Evolutionary conservation across 2,888 invertebrate genomes (phyloP).

Genomic region (Poecilobothrus nobilitatus): DNA sequence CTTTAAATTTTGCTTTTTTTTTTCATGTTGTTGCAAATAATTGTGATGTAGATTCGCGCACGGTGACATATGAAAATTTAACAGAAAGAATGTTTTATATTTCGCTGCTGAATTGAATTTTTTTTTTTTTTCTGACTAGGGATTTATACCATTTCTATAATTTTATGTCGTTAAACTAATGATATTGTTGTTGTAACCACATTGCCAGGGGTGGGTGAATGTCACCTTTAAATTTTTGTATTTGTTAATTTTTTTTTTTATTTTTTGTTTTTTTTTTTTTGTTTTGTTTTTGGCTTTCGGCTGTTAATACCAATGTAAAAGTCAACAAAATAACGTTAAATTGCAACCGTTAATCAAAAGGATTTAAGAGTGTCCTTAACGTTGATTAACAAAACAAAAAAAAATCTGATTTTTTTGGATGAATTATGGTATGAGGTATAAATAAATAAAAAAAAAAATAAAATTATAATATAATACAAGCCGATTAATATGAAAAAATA

Average conservation of each 20-base stretch:
- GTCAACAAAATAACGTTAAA: not conserved
- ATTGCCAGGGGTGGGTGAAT: not conserved
- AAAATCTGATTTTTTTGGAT: not conserved
- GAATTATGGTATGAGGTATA: not conserved
- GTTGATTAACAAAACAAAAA: not conserved
- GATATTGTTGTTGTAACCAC: too few relatives aligned
- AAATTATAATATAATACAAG: not conserved
- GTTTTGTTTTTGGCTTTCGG: not conserved
- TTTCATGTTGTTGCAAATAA: not conserved
- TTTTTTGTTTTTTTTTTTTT: too few relatives aligned
- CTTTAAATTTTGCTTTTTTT: not conserved
- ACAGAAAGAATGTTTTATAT: too few relatives aligned
- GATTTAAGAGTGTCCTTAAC: conserved; percentile 2
- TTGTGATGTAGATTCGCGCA: not conserved
- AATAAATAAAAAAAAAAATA: not conserved
- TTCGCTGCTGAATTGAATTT: too few relatives aligned
- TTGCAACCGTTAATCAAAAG: conserved; percentile 4
- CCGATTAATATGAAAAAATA: not conserved
- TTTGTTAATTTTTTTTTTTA: too few relatives aligned
- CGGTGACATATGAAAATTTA: too few relatives aligned
- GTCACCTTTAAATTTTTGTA: not conserved
- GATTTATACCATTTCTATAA: too few relatives aligned
- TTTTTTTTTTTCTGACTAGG: too few relatives aligned
- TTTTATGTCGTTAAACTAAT: too few relatives aligned
- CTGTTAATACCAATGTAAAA: not conserved